These are phyloP conservation scores for Melinaea marsaeus DNA, from an alignment of 2,888 invertebrate species.

Conservation along the genomic window DNA sequence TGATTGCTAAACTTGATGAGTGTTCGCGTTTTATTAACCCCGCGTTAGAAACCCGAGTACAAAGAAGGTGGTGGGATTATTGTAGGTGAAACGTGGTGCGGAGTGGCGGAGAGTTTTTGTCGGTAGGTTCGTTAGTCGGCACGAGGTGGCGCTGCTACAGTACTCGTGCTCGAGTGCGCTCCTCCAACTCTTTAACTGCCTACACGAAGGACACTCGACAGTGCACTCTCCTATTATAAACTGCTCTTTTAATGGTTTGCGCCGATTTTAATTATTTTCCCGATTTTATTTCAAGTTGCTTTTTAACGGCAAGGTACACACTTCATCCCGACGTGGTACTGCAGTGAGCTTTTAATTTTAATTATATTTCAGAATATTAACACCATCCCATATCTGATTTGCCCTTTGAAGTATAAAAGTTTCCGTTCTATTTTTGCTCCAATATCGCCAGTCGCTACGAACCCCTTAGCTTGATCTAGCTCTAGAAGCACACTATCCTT, in stretches of 20 bases:
- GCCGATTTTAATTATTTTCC: slow-evolving; percentile 72
- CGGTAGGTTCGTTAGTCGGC: slow-evolving; percentile 71
- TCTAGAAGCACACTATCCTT: slow-evolving; percentile 23
- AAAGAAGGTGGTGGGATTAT: slow-evolving; percentile 45
- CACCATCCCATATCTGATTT: slow-evolving; percentile 16
- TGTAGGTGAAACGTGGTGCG: slow-evolving; percentile 38
- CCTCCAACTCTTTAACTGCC: slow-evolving; percentile 78
- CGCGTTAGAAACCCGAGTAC: slow-evolving; percentile 45
- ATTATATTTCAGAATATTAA: slow-evolving; percentile 18
- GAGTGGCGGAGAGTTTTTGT: slow-evolving; percentile 57
- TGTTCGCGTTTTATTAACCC: slow-evolving; percentile 40
- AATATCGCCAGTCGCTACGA: slow-evolving; percentile 25
- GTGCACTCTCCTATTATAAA: slow-evolving; percentile 76
- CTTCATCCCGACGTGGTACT: slow-evolving; percentile 19
- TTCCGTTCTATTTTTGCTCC: slow-evolving; percentile 21
- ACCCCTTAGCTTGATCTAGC: slow-evolving; percentile 20
- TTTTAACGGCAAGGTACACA: slow-evolving; percentile 32
- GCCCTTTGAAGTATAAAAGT: slow-evolving; percentile 21
- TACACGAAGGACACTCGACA: slow-evolving; percentile 74
- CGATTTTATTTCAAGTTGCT: slow-evolving; percentile 54
- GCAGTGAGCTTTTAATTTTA: slow-evolving; percentile 22
- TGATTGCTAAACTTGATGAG: slow-evolving; percentile 32
- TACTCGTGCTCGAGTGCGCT: slow-evolving; percentile 71
- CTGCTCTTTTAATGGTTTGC: slow-evolving; percentile 76
- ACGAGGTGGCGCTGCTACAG: slow-evolving; percentile 70